These are phyloP conservation scores for Distichodus sexfasciatus DNA, from an alignment of 2,797 vertebrate species.

Conservation along the genomic window DNA sequence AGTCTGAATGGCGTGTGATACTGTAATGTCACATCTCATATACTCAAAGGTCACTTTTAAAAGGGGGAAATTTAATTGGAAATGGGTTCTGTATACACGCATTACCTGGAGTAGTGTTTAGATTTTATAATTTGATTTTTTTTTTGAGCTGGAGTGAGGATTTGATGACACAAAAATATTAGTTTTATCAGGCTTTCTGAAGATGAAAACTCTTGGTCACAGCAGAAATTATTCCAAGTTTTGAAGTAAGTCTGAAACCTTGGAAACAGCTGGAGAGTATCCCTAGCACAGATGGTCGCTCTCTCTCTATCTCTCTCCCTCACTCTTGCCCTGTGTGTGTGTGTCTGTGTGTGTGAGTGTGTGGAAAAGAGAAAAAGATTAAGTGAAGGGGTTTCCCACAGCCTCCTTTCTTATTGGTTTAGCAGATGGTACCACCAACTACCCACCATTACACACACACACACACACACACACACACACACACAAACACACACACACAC, in stretches of 20 bases:
- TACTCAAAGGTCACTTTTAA: too few relatives aligned
- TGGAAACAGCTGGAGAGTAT: conserved; percentile 35
- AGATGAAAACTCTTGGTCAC: conserved; percentile 3
- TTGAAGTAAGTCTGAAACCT: conserved; percentile 21
- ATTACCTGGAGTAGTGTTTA: too few relatives aligned
- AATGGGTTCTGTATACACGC: too few relatives aligned
- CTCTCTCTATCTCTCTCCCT: conserved; percentile 12
- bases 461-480: conserved; percentile 14
- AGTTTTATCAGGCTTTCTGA: neutral
- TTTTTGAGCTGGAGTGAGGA: too few relatives aligned
- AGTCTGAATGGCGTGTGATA: neutral
- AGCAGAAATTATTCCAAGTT: neutral
- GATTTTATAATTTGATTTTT: too few relatives aligned
- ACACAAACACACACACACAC: conserved; percentile 48
- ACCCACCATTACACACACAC: conserved; percentile 12
- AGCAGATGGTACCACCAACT: conserved; percentile 26
- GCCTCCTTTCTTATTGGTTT: conserved; percentile 19
- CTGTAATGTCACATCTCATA: too few relatives aligned
- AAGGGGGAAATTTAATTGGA: too few relatives aligned
- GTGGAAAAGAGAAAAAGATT: neutral
- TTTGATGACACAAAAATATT: too few relatives aligned
- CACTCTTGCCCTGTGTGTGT: neutral
- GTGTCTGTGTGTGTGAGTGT: conserved; percentile 19
- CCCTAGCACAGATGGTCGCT: conserved; percentile 37
- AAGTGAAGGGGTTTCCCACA: conserved; percentile 37